Base-by-base conservation (phyloP, 2,888 invertebrate genomes). In the Amphimallon solstitiale region DNA sequence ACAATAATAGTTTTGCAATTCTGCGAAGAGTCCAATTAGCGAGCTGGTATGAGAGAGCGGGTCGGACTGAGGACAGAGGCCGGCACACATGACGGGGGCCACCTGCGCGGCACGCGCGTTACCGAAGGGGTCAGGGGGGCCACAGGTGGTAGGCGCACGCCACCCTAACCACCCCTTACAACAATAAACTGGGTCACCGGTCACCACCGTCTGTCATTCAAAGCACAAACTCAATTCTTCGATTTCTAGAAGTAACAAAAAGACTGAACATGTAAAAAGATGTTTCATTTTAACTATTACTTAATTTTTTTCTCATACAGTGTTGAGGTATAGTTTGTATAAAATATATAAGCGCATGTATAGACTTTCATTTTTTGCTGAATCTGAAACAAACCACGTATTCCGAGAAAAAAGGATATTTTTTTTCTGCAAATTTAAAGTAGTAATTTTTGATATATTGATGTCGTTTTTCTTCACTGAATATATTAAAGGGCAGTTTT, bases 131-230 rank as follows among this genome's bases (percentile, higher is more conserved):
- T 61, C 68, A 64, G 71, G 70, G 72, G 71, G 70, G 66, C 69
- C 73, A 75, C 75, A 75, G 75, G 73, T 75, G 75, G 75, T 68
- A 75, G 73, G 73, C 75, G 75, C 68, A 68, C 72, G 74, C 73
- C 74, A 75, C 73, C 75, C 73, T 72, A 70, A 63, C 73, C 69
- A 71, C 73, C 70, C 68, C 68, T 64, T 71, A 49, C 56, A 70
- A 70, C 35, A 54, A 63, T 56, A 61, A 72, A 70, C 67, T 72
- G 69, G 71, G 71, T 72, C 71, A 71, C 46, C 65, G 65, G 61
- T 51, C 62, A 63, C 60, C 63, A 63, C 62, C 67, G 61, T 67
- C 65, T 69, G 67, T 67, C 69, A 65, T 43, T 46, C 35, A 34
- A 15, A 29, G 56, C 43, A 45, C 43, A 59, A 45, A 59, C 56